Conservation (phyloP, 2,888 invertebrate species). For the Coremacera marginata region DNA sequence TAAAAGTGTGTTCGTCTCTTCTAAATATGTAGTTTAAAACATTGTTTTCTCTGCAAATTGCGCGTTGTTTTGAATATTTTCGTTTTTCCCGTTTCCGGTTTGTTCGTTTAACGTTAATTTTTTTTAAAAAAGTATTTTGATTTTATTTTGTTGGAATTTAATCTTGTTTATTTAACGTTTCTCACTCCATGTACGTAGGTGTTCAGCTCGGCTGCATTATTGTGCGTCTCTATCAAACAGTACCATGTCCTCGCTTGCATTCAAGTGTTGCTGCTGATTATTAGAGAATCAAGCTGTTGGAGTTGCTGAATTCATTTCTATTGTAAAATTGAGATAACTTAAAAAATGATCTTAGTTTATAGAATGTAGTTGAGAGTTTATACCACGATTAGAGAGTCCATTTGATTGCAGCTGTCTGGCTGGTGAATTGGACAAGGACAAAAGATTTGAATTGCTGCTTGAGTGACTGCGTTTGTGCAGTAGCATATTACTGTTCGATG, state of each 20-base stretch:
- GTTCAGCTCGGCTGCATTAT: constrained; percentile 32
- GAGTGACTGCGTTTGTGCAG: constrained; percentile 44
- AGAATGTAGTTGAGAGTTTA: background rate
- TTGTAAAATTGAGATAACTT: background rate
- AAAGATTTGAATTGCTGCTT: constrained; percentile 8
- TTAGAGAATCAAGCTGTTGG: constrained; percentile 40
- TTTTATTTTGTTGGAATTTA: constrained; percentile 26
- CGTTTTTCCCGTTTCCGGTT: constrained; percentile 50
- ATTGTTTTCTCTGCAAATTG: constrained; percentile 47
- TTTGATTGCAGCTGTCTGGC: constrained; percentile 20
- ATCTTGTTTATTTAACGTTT: constrained; percentile 57
- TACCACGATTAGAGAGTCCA: constrained; percentile 34
- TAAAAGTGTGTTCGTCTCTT: constrained; percentile 34
- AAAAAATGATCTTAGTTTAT: too few relatives aligned
- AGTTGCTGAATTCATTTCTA: constrained; percentile 25
- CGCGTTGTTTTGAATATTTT: constrained; percentile 49
- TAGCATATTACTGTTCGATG: constrained; percentile 38
- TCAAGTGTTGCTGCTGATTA: constrained; percentile 39
- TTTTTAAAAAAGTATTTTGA: constrained; percentile 24
- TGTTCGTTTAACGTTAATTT: constrained; percentile 46
- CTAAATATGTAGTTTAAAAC: constrained; percentile 33
- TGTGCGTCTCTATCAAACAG: constrained; percentile 48
- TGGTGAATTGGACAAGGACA: constrained; percentile 11
- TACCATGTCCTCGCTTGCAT: constrained; percentile 3
- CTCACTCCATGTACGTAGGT: constrained; percentile 43